Evolutionary conservation across 1,140 invertebrate genomes (phyloP), one percentile per base, ranked within the genome.

Genomic region (Eupristina koningsbergeri): DNA sequence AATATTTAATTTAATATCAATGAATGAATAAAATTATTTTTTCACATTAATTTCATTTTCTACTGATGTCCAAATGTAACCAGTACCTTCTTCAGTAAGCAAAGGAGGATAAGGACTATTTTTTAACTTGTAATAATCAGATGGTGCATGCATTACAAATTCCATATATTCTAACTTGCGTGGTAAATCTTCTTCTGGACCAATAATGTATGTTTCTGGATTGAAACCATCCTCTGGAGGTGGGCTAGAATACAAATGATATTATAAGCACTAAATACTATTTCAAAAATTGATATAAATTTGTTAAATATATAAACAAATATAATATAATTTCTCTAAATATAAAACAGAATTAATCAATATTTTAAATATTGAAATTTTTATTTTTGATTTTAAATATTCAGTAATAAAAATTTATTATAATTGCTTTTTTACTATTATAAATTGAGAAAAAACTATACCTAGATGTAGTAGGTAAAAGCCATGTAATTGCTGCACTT

Each of bases 101-200:
- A 93, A 89, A 15, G 94, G 91, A 0, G 96, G 96, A 90, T 97
- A 98, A 0, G 97, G 97, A 50, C 94, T 95, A 84, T 93, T 95
- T 86, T 94, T 95, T 22, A 95, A 93, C 88, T 96, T 95, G 89
- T 96, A 98, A 92, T 98, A 98, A 90, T 98, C 97, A 15, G 96
- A 97, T 3, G 97, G 97, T 3, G 97, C 96, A 90, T 98, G 97
- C 95, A 98, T 98, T 19, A 98, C 95, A 93, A 98, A 98, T 89
- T 98, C 96, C 94, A 98, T 96, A 84, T 94, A 97, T 75, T 97
- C 96, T 73, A 98, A 92, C 92, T 96, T 97, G 8, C 97, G 93
- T 0, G 97, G 96, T 8, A 98, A 92, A 87, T 98, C 97, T 93
- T 98, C 98, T 89, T 98, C 97, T 47, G 97, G 97, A 15, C 97